Percentiles rank a stretch among this genome's conserved stretches.
Evolutionary conservation across 2,888 invertebrate genomes (phyloP).

Genomic region (Caenorhabditis sp.): DNA sequence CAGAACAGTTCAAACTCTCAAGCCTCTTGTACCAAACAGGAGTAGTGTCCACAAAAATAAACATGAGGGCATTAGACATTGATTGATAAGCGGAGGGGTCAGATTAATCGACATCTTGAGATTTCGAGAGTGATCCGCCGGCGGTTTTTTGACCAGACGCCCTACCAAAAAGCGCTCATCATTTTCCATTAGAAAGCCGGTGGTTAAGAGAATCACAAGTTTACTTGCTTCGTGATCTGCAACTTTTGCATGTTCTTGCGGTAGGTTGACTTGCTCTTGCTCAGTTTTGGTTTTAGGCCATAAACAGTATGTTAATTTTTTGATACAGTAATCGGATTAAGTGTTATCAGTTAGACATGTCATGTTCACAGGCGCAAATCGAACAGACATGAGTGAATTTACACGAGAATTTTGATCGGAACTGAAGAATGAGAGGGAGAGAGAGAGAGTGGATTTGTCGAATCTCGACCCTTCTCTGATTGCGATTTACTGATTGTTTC

Average conservation of each 20-base stretch:
- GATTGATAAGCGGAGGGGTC: conserved; percentile 31
- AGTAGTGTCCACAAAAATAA: conserved; percentile 33
- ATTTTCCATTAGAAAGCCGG: conserved; percentile 10
- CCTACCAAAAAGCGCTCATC: conserved; percentile 14
- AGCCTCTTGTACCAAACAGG: conserved; percentile 28
- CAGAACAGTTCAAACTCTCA: conserved; percentile 25
- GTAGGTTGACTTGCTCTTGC: conserved; percentile 11
- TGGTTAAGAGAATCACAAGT: conserved; percentile 6
- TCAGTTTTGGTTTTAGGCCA: too few relatives aligned
- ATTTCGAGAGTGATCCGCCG: conserved; percentile 36
- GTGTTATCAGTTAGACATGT: conserved; percentile 31
- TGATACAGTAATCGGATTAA: conserved; percentile 1
- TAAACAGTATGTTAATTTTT: conserved; percentile 3
- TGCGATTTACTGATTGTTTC: conserved; percentile 38
- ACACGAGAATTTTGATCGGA: conserved; percentile 14
- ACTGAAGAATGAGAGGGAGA: too few relatives aligned
- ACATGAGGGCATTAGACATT: conserved; percentile 13
- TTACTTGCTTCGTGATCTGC: neutral
- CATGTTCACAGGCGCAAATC: conserved; percentile 51
- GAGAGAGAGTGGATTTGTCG: conserved; percentile 24
- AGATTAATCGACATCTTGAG: conserved; percentile 43
- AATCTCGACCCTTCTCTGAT: conserved; percentile 35
- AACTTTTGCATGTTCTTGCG: conserved; percentile 54
- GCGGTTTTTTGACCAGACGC: conserved; percentile 45
- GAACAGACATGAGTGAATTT: conserved; percentile 48